These are phyloP conservation scores for Tinea semifulvella DNA, from an alignment of 2,888 invertebrate genomes.

Conservation along the genomic window DNA sequence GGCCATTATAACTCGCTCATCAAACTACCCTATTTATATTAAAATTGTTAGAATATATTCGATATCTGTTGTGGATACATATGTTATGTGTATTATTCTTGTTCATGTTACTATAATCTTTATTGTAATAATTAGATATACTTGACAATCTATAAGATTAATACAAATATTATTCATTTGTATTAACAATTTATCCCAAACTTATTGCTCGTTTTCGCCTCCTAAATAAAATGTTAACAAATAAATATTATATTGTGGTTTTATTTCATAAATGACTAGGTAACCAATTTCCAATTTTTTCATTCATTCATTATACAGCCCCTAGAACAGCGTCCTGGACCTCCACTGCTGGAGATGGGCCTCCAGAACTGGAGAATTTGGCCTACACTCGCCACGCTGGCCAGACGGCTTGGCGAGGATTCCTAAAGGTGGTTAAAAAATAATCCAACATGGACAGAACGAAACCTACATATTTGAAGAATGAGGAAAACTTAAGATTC, in stretches of 20 bases:
- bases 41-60: constrained; percentile 5
- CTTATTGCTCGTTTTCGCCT: constrained; percentile 67
- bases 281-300: background rate
- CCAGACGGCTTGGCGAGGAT: too few species aligned
- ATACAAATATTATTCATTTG: constrained; percentile 58
- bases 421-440: too few species aligned
- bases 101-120: constrained; percentile 65
- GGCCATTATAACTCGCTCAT: constrained; percentile 8
- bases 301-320: too few species aligned
- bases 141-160: constrained; percentile 59
- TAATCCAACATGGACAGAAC: too few species aligned
- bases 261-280: constrained; percentile 24
- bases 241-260: constrained; percentile 43
- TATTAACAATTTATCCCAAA: constrained; percentile 60
- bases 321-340: too few species aligned
- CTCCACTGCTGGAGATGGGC: too few species aligned
- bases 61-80: constrained; percentile 29
- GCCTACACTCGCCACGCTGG: too few species aligned
- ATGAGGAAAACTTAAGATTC: too few species aligned
- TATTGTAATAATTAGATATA: constrained; percentile 57
- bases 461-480: too few species aligned
- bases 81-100: constrained; percentile 46
- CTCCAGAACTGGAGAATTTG: too few species aligned
- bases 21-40: constrained; percentile 16
- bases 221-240: constrained; percentile 67